Conservation (phyloP, 2,113 vertebrate genomes). For the Crypturellus undulatus region DNA sequence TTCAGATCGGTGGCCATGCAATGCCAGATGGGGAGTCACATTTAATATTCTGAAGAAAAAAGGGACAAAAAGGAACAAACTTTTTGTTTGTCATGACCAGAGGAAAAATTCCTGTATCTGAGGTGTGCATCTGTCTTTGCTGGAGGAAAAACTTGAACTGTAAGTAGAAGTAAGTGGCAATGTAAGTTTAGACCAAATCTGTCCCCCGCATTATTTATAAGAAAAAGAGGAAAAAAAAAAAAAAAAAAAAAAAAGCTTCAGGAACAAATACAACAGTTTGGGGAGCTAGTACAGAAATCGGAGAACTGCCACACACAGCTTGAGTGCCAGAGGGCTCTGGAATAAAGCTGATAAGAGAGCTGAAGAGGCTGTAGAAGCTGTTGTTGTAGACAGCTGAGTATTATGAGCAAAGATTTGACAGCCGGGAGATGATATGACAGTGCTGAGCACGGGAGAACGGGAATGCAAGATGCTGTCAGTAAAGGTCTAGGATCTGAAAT, state of each 20-base stretch:
- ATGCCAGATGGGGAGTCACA: neutral
- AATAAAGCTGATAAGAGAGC: neutral
- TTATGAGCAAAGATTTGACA: neutral
- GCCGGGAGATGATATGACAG: neutral
- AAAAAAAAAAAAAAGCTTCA: neutral
- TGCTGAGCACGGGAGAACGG: neutral
- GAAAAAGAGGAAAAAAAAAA: no score
- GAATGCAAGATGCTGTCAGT: neutral
- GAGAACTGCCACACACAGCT: neutral
- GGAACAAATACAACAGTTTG: neutral
- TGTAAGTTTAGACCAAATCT: neutral
- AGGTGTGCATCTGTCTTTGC: neutral
- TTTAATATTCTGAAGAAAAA: neutral
- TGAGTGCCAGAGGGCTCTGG: neutral
- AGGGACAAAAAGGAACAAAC: neutral
- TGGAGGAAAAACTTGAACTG: neutral
- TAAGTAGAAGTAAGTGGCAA: neutral
- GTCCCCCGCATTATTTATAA: neutral
- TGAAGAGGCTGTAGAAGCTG: neutral
- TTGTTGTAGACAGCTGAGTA: neutral
- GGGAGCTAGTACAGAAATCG: neutral
- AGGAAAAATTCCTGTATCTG: neutral
- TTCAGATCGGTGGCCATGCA: neutral
- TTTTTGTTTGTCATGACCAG: neutral
- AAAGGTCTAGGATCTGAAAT: neutral